Evolutionary conservation across 2,888 invertebrate genomes (phyloP).

Genomic region (Melinaea marsaeus): DNA sequence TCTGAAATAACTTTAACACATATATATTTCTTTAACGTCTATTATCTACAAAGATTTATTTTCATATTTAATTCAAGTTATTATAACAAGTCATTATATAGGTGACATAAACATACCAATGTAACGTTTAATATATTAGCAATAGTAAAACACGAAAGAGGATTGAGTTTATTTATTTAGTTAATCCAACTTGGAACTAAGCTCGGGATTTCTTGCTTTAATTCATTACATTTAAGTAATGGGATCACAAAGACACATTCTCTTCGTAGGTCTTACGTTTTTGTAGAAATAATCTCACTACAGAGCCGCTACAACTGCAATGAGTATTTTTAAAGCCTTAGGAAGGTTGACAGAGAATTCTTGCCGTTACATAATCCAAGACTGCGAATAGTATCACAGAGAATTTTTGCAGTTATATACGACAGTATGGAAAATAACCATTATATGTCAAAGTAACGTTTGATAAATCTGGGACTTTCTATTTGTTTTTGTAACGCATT

Average conservation of each 20-base stretch:
- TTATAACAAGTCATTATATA: neutral
- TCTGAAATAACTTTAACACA: too few species aligned
- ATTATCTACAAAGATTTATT: too few species aligned
- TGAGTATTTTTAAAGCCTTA: neutral
- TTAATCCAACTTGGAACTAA: neutral
- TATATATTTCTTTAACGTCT: too few species aligned
- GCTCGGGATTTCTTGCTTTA: neutral
- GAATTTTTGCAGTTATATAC: constrained; percentile 1
- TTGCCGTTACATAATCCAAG: neutral
- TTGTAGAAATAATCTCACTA: neutral
- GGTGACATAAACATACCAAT: neutral
- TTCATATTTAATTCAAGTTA: too few species aligned
- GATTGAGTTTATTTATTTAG: neutral
- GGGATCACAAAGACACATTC: neutral
- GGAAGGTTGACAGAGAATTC: neutral
- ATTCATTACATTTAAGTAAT: neutral
- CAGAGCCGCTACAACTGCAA: neutral
- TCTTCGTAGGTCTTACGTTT: neutral
- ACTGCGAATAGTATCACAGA: neutral
- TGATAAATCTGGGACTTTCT: neutral
- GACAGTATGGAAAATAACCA: neutral
- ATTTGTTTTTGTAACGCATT: neutral
- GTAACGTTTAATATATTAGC: neutral
- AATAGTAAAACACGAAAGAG: neutral
- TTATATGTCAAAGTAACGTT: neutral